Conservation (phyloP, 2,797 vertebrate genomes). For the Falco cherrug region DNA sequence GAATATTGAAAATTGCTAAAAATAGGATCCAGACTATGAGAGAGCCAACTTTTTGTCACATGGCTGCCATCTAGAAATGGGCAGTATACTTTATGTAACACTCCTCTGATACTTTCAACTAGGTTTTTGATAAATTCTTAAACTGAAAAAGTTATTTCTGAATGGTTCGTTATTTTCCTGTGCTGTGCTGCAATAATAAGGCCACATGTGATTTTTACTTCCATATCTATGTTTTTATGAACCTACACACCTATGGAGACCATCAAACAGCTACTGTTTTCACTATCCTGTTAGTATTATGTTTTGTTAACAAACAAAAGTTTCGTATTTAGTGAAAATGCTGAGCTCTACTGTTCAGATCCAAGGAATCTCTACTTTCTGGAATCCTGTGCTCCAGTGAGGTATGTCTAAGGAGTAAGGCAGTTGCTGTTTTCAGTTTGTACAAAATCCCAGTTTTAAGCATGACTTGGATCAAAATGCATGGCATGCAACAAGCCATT, state of each 20-base stretch:
- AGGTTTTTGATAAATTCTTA: background rate
- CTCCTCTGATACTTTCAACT: background rate
- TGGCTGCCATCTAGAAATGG: background rate
- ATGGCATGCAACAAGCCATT: constrained; percentile 2
- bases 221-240: background rate
- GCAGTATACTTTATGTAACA: background rate
- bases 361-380: background rate
- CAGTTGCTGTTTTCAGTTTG: background rate
- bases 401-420: background rate
- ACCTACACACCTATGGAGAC: background rate
- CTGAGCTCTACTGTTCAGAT: background rate
- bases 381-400: background rate
- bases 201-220: background rate
- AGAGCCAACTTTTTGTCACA: background rate
- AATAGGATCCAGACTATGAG: background rate
- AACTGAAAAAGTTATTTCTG: background rate
- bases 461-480: constrained; percentile 3
- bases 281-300: background rate
- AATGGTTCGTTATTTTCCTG: background rate
- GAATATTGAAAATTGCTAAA: constrained; percentile 43
- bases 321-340: background rate
- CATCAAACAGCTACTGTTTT: background rate
- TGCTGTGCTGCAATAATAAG: background rate
- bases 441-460: background rate
- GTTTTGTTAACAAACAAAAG: background rate